phyloP scores from a whole-genome alignment of 2,113 vertebrate species.

The Phodopus roborovskii region DNA sequence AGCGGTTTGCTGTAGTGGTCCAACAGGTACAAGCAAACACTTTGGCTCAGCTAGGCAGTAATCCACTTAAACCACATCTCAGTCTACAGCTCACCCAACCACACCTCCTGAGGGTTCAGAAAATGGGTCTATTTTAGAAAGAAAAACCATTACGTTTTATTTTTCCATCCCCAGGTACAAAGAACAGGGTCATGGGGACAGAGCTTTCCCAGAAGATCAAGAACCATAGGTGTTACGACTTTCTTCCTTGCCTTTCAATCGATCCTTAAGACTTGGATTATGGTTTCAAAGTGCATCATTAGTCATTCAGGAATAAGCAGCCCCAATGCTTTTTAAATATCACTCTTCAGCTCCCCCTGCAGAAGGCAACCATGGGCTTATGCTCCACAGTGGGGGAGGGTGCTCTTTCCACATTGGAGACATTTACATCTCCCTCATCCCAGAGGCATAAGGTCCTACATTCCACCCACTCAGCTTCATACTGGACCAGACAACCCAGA shows the following conservation, averaged over 20 bases:
- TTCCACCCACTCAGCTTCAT: slow-evolving; percentile 49
- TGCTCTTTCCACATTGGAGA: background rate
- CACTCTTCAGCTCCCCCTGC: slow-evolving; percentile 10
- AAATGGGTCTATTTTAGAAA: slow-evolving; percentile 14
- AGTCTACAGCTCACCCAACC: slow-evolving; percentile 87
- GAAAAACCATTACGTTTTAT: slow-evolving; percentile 70
- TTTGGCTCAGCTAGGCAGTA: slow-evolving; percentile 99
- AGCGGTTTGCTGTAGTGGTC: slow-evolving; percentile 93
- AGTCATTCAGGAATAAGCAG: slow-evolving; percentile 67
- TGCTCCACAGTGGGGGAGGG: slow-evolving; percentile 63
- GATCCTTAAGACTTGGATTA: slow-evolving; percentile 19
- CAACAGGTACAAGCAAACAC: slow-evolving; percentile 89
- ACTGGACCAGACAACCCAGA: slow-evolving; percentile 71
- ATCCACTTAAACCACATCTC: slow-evolving; percentile 88
- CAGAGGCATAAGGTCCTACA: fast-evolving
- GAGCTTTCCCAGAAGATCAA: slow-evolving; percentile 78
- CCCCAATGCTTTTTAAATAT: slow-evolving; percentile 4
- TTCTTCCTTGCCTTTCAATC: slow-evolving; percentile 54
- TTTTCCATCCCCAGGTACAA: slow-evolving; percentile 77
- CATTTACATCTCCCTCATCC: slow-evolving; percentile 38
- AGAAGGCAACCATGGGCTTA: slow-evolving; percentile 71
- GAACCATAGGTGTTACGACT: background rate
- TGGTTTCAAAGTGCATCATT: slow-evolving; percentile 67
- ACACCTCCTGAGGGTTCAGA: slow-evolving; percentile 80
- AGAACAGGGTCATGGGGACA: slow-evolving; percentile 75